Conservation (phyloP, 2,797 vertebrate genomes). For the Merluccius polli region DNA sequence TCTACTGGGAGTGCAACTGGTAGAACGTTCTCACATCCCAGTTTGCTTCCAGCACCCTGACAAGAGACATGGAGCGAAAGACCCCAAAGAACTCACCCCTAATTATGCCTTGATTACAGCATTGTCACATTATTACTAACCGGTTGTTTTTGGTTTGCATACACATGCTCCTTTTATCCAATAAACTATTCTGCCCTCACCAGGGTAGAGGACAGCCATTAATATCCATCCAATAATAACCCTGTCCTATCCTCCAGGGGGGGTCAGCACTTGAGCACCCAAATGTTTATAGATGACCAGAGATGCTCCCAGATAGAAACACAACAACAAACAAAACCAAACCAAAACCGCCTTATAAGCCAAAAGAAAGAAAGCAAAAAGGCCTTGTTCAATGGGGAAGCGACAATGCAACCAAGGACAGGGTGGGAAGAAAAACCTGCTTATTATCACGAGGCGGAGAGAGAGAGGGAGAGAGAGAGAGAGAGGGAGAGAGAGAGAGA, state of each 20-base stretch:
- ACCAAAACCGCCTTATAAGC: conserved; percentile 14
- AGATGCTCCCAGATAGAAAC: conserved; percentile 55
- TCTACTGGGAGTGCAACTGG: conserved; percentile 27
- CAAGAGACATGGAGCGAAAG: background rate
- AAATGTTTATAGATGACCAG: conserved; percentile 56
- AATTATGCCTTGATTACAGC: conserved; percentile 7
- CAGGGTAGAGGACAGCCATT: background rate
- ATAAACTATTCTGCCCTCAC: background rate
- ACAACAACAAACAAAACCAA: background rate
- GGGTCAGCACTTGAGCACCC: conserved; percentile 52
- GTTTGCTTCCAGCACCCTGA: conserved; percentile 2
- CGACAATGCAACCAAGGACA: conserved; percentile 26
- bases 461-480: background rate
- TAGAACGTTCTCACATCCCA: conserved; percentile 34
- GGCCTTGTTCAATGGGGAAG: conserved; percentile 51
- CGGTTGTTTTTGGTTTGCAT: background rate
- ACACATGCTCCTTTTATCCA: background rate
- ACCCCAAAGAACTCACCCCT: conserved; percentile 5
- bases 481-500: too few species aligned
- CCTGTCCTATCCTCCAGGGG: conserved; percentile 40
- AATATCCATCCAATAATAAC: conserved; percentile 36
- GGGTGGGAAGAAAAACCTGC: conserved; percentile 21
- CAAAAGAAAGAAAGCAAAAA: conserved; percentile 33
- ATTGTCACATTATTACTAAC: background rate
- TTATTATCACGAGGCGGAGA: conserved; percentile 51